Conservation (phyloP, 2,888 invertebrate species). For the Coremacera marginata region DNA sequence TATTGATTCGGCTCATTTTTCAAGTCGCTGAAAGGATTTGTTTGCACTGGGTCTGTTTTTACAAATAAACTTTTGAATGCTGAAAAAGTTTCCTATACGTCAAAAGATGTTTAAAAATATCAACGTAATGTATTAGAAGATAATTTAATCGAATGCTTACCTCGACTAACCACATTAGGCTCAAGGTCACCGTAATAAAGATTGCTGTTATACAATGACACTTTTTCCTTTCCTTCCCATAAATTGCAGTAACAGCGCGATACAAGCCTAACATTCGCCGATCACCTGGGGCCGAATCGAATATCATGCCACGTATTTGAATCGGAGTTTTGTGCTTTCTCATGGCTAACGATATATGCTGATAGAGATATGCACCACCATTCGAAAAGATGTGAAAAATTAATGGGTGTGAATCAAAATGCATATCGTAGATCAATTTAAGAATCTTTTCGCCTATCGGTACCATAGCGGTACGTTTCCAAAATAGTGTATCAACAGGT, state of each 20-base stretch:
- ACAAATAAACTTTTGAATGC: conserved; percentile 67
- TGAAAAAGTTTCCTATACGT: conserved; percentile 65
- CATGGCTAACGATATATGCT: conserved; percentile 75
- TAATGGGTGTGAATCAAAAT: conserved; percentile 78
- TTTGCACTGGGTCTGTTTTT: conserved; percentile 69
- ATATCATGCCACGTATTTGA: conserved; percentile 74
- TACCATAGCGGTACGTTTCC: conserved; percentile 74
- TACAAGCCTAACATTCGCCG: conserved; percentile 72
- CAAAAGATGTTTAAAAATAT: background rate
- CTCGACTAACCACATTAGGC: conserved; percentile 75
- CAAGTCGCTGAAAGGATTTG: conserved; percentile 74
- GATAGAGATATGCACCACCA: conserved; percentile 79
- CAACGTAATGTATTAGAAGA: background rate
- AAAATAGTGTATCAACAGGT: conserved; percentile 77
- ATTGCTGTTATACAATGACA: conserved; percentile 73
- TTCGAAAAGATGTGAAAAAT: conserved; percentile 83
- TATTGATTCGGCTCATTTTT: conserved; percentile 74
- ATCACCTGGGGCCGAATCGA: conserved; percentile 80
- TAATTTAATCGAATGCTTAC: conserved; percentile 62
- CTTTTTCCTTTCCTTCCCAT: conserved; percentile 72
- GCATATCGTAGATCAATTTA: conserved; percentile 76
- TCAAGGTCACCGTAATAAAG: conserved; percentile 70
- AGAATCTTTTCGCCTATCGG: conserved; percentile 76
- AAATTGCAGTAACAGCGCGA: conserved; percentile 74
- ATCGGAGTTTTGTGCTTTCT: conserved; percentile 71